phyloP scores from a whole-genome alignment of 2,113 vertebrate species.

The Protobothrops flavoviridis region DNA sequence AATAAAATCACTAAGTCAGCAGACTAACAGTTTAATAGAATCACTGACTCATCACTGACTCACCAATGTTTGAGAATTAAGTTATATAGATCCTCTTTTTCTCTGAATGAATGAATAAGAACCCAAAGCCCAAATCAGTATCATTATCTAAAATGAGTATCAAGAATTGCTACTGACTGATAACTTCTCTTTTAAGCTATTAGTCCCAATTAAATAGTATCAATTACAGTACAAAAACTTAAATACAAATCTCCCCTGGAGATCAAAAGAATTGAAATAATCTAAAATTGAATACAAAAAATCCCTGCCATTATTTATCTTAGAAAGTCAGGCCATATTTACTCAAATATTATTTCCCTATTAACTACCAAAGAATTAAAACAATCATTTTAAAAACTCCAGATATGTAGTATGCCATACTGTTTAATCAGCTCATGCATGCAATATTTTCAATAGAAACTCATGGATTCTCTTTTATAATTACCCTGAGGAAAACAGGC shows the following conservation, averaged over 20 bases:
- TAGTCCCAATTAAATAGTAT: neutral
- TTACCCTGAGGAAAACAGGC: neutral
- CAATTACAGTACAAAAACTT: neutral
- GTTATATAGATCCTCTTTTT: neutral
- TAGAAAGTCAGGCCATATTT: neutral
- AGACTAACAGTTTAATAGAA: neutral
- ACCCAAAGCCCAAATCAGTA: neutral
- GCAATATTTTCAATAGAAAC: neutral
- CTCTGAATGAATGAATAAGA: neutral
- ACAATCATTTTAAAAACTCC: neutral
- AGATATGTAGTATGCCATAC: neutral
- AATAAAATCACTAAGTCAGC: neutral
- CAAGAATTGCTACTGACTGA: neutral
- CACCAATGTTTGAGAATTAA: neutral
- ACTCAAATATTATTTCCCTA: neutral
- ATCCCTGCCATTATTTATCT: neutral
- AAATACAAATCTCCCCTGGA: neutral
- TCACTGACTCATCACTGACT: neutral
- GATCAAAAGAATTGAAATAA: neutral
- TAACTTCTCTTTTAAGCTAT: neutral
- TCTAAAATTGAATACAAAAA: neutral
- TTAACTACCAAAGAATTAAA: neutral
- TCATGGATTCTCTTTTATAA: neutral
- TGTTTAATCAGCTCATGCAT: neutral
- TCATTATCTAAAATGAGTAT: neutral